Evolutionary conservation across 2,113 vertebrate genomes (phyloP), one percentile per base, ranked within the genome.

Genomic region (Serinus canaria): DNA sequence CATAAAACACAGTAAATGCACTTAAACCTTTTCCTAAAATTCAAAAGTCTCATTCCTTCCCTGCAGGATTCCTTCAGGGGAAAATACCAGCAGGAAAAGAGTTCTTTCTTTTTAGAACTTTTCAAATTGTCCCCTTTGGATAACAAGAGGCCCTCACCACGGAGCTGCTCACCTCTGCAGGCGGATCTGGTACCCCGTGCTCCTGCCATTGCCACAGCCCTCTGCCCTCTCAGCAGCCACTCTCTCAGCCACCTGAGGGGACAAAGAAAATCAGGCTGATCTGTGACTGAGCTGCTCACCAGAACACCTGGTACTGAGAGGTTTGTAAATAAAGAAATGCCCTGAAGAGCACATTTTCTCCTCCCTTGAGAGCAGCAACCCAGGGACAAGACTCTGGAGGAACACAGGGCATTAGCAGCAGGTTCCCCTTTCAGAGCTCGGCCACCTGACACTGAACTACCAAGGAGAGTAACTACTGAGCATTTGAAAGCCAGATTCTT

Each of bases 151-250:
- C 6, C 21, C 35, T 52, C 7, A 7, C 30, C n/a, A 10, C 0
- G 12, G 46, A 89, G 83, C 39, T 2, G 8, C 47, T 91, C 91
- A 99, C 99, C 99, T 99, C 96, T 99, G 99, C 22, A 99, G 98
- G 55, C 99, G 99, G 76, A 99, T 99, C 91, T 99, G 99, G 95
- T 99, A 99, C 7, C 99, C 99, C 14, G 99, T 99, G 25, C 99
- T 99, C 85, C 98, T 98, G 73, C 98, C 98, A 74, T 94, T 98
- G 22, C 99, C 99, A 15, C 99, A 99, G 12, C 81, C 83, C 92
- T 99, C 99, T 9, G 98, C 99, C 86, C 99, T 98, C 97, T 99
- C 99, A 62, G 98, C 97, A 28, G 99, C 98, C 49, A 99, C 99
- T 95, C 99, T 98, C 95, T 99, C 99, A 30, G 99, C 99, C 69